These are phyloP conservation scores for Epinotia nisella DNA, from an alignment of 2,888 invertebrate species.

Conservation along the genomic window DNA sequence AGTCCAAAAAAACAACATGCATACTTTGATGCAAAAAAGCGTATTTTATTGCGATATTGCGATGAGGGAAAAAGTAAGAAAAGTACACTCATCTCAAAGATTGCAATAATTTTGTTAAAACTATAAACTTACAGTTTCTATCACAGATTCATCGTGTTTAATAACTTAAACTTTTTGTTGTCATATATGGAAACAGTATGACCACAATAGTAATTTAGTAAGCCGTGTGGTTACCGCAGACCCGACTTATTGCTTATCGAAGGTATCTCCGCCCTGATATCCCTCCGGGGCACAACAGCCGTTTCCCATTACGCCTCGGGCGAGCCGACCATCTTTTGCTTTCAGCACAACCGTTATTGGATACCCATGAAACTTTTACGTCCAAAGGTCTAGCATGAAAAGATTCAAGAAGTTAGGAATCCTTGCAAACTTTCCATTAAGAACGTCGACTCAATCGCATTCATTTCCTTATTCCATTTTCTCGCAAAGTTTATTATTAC, in stretches of 20 bases:
- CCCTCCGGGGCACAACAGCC: constrained; percentile 46
- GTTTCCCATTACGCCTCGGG: constrained; percentile 46
- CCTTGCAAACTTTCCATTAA: constrained; percentile 37
- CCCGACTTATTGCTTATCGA: constrained; percentile 39
- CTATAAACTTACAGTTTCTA: too few species aligned
- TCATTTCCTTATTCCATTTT: constrained; percentile 42
- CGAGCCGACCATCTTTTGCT: constrained; percentile 30
- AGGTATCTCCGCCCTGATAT: constrained; percentile 34
- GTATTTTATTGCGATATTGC: too few species aligned
- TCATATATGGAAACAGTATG: too few species aligned
- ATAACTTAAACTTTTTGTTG: too few species aligned
- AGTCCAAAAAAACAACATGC: too few species aligned
- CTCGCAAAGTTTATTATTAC: constrained; percentile 40
- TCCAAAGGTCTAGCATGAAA: constrained; percentile 38
- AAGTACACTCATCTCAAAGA: too few species aligned
- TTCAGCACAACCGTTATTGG: constrained; percentile 34
- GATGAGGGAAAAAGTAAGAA: too few species aligned
- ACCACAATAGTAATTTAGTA: too few species aligned
- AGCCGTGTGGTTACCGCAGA: neutral
- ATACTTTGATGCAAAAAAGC: too few species aligned
- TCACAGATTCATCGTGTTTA: too few species aligned
- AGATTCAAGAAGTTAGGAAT: constrained; percentile 38
- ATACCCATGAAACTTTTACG: constrained; percentile 38
- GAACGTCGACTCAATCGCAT: constrained; percentile 31
- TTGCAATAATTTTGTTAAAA: too few species aligned